Percentiles rank a stretch among this genome's conserved stretches.
Evolutionary conservation across 2,888 invertebrate species (phyloP).

Genomic region (Neelides folsomi): DNA sequence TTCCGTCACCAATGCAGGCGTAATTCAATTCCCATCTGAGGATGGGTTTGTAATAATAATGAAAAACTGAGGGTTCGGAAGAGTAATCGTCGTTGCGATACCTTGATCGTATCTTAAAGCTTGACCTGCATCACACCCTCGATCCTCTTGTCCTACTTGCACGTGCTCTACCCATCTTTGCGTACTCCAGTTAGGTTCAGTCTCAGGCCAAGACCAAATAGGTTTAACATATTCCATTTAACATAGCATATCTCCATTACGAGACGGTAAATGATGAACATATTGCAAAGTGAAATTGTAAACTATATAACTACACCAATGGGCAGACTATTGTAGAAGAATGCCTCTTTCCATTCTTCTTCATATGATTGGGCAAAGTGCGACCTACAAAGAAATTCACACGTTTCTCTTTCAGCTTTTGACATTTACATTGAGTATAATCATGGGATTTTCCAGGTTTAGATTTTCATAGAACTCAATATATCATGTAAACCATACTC

Average conservation of each 20-base stretch:
- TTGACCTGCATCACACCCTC: conserved; percentile 14
- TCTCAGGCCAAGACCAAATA: background rate
- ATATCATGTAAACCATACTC: too few relatives aligned
- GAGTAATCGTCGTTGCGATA: too few relatives aligned
- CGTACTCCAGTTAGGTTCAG: conserved; percentile 4
- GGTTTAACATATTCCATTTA: too few relatives aligned
- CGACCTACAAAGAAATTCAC: conserved; percentile 10
- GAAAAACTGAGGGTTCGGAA: too few relatives aligned
- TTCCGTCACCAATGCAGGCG: too few relatives aligned
- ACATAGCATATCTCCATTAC: too few relatives aligned
- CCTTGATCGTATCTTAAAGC: background rate
- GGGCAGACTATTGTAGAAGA: too few relatives aligned
- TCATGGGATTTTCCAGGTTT: conserved; percentile 9
- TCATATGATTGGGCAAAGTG: conserved; percentile 2
- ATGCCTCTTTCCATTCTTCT: too few relatives aligned
- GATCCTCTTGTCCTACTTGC: conserved; percentile 11
- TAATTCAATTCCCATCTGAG: too few relatives aligned
- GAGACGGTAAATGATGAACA: background rate
- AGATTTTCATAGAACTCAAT: background rate
- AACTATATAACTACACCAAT: background rate
- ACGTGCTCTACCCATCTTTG: conserved; percentile 11
- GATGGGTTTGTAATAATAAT: too few relatives aligned
- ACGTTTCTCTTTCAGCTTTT: conserved; percentile 9
- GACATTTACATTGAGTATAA: conserved; percentile 3
- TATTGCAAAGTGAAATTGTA: conserved; percentile 4